Conservation (phyloP, 2,113 vertebrate species). For the Vanacampus margaritifer region DNA sequence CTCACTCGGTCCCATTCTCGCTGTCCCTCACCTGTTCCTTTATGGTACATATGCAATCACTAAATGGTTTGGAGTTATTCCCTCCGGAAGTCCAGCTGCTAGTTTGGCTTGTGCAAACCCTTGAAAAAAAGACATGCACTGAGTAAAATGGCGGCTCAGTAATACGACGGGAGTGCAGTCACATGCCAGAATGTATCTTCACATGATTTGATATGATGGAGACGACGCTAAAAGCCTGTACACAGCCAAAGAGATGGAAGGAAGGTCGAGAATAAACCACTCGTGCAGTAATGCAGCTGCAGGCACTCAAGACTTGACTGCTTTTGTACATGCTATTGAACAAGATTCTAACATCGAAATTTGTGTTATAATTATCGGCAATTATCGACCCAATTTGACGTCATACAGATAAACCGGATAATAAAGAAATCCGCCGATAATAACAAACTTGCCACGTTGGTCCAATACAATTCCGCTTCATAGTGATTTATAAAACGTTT, state of each 20-base stretch:
- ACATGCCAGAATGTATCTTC: constrained; percentile 8
- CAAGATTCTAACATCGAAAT: not conserved
- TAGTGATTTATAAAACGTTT: no score
- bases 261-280: not conserved
- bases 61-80: constrained; percentile 67
- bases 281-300: constrained; percentile 10
- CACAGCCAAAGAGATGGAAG: not conserved
- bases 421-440: no score
- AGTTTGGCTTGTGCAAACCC: constrained; percentile 71
- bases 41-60: constrained; percentile 78
- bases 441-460: no score
- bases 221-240: not conserved
- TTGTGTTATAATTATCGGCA: no score
- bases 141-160: constrained; percentile 24
- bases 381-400: no score
- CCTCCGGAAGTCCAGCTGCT: constrained; percentile 74
- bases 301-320: not conserved
- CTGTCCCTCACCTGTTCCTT: constrained; percentile 63
- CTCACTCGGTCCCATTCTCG: constrained; percentile 1
- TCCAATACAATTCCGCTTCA: no score
- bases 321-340: not conserved
- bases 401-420: no score
- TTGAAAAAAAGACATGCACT: constrained; percentile 51
- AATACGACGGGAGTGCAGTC: constrained; percentile 1
- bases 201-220: constrained; percentile 11